Percentiles rank a stretch among this genome's conserved stretches.
Evolutionary conservation across 2,797 vertebrate genomes (phyloP).

Genomic region (Apogon talboti): DNA sequence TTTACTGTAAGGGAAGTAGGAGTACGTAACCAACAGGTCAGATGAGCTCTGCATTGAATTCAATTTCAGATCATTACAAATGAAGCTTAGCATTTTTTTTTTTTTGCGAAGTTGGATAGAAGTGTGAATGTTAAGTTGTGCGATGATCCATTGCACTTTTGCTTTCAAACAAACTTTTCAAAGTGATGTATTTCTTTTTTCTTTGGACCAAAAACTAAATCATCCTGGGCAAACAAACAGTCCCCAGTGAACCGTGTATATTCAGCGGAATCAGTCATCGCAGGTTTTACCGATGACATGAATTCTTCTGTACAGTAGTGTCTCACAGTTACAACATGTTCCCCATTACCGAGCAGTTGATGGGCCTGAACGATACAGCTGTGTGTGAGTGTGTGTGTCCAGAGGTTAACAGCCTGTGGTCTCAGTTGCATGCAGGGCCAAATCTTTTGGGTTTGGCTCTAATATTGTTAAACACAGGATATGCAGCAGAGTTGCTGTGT

Average conservation of each 20-base stretch:
- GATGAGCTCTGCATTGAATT: no score
- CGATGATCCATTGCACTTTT: no score
- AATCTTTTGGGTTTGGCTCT: conserved; percentile 81
- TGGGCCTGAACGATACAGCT: conserved; percentile 29
- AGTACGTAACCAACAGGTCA: no score
- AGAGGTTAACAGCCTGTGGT: conserved; percentile 79
- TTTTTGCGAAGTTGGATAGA: no score
- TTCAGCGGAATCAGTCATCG: conserved; percentile 31
- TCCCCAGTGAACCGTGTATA: conserved; percentile 8
- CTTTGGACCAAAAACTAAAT: conserved; percentile 2
- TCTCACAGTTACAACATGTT: conserved; percentile 47
- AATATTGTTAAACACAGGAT: conserved; percentile 78
- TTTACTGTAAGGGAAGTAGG: no score
- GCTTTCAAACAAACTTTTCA: no score
- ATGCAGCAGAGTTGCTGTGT: conserved; percentile 61
- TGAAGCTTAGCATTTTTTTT: no score
- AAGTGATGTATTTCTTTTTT: not conserved
- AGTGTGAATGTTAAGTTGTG: no score
- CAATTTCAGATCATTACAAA: no score
- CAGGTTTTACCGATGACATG: conserved; percentile 36
- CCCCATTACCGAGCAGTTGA: conserved; percentile 42
- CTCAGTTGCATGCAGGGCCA: conserved; percentile 66
- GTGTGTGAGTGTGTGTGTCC: conserved; percentile 36
- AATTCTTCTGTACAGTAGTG: conserved; percentile 30
- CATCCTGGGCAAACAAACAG: conserved; percentile 4